Conservation (phyloP, 2,888 invertebrate genomes). For the Labia minor region DNA sequence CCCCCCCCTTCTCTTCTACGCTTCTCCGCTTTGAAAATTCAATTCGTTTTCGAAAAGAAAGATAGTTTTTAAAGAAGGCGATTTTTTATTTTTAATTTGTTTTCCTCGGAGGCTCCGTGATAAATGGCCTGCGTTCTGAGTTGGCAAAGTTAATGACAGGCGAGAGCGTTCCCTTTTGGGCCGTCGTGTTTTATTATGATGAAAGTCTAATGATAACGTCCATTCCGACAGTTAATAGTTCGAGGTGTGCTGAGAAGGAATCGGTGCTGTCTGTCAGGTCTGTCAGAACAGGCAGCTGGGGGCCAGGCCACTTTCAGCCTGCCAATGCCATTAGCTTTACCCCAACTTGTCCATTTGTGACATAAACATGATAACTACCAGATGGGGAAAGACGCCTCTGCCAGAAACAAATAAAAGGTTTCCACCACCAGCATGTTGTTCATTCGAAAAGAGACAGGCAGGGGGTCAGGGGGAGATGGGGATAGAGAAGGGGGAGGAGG, state of each 20-base stretch:
- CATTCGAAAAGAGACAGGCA: too few relatives aligned
- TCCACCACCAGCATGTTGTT: background rate
- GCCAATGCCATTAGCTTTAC: conserved; percentile 25
- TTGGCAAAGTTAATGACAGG: background rate
- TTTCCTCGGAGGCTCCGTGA: background rate
- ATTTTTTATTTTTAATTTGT: conserved; percentile 16
- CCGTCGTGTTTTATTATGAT: conserved; percentile 25
- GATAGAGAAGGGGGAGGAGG: too few relatives aligned
- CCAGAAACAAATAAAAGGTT: background rate
- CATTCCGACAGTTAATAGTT: conserved; percentile 25
- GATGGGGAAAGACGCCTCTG: conserved; percentile 14
- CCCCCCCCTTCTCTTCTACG: background rate
- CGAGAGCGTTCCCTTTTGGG: conserved; percentile 1
- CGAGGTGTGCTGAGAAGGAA: conserved; percentile 13
- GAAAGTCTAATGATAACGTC: conserved; percentile 24
- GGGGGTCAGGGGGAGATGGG: too few relatives aligned
- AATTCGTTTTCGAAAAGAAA: background rate
- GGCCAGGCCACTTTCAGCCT: conserved; percentile 18
- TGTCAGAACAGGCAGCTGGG: background rate
- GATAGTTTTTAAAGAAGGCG: conserved; percentile 7
- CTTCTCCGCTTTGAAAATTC: too few relatives aligned
- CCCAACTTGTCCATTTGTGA: conserved; percentile 34
- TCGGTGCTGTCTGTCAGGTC: conserved; percentile 21
- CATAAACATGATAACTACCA: conserved; percentile 28
- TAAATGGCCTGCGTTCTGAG: background rate